phyloP scores from a whole-genome alignment of 2,888 invertebrate species.

The Poecilus cupreus region DNA sequence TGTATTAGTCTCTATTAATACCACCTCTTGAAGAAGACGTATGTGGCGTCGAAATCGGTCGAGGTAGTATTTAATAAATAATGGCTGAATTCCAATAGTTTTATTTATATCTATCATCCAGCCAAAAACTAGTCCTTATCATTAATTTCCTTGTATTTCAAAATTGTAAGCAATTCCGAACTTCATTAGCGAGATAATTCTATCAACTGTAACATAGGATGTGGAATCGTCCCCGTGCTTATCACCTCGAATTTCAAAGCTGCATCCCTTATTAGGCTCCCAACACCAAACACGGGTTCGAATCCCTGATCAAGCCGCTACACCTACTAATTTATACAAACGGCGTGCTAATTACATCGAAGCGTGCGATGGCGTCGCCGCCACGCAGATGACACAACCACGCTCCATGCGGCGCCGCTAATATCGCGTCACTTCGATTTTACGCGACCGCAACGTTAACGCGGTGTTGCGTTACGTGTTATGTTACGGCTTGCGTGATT shows the following conservation, averaged over 20 bases:
- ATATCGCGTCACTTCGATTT: slow-evolving; percentile 38
- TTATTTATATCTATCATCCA: too few relatives aligned
- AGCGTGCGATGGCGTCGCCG: slow-evolving; percentile 9
- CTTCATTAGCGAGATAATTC: too few relatives aligned
- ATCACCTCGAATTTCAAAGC: not conserved
- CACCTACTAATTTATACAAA: slow-evolving; percentile 38
- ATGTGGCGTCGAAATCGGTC: too few relatives aligned
- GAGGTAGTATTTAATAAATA: too few relatives aligned
- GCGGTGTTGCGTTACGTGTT: not conserved
- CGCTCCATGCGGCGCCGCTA: slow-evolving; percentile 6
- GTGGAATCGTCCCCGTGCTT: not conserved
- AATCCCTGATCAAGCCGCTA: slow-evolving; percentile 17
- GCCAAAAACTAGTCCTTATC: too few relatives aligned
- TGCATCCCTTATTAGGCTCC: not conserved
- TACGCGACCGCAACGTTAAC: slow-evolving; percentile 19
- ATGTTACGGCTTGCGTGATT: slow-evolving; percentile 8
- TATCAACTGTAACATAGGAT: too few relatives aligned
- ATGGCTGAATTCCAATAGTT: too few relatives aligned
- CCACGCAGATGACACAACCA: slow-evolving; percentile 23
- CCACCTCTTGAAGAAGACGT: too few relatives aligned
- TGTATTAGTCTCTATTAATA: too few relatives aligned
- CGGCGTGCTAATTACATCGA: slow-evolving; percentile 31
- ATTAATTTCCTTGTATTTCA: too few relatives aligned
- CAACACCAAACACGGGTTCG: slow-evolving; percentile 10
- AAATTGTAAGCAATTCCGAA: too few relatives aligned